A percentile compares a stretch with the other conserved stretches of the same genome.
Evolutionary conservation across 2,113 vertebrate species (phyloP).

Genomic region (Muntiacus muntjak): DNA sequence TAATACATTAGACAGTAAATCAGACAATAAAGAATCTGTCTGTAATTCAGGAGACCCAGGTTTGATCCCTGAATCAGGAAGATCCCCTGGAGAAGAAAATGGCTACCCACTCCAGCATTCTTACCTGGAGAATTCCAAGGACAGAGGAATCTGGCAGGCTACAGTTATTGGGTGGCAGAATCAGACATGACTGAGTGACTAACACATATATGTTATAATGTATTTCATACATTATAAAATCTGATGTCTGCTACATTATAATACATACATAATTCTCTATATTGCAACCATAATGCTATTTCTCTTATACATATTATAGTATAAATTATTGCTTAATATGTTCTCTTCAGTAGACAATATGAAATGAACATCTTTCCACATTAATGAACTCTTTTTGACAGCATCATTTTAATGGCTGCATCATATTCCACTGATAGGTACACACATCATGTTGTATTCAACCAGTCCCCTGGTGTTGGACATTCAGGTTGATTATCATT

Average conservation of each 20-base stretch:
- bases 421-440: background rate
- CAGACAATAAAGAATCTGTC: background rate
- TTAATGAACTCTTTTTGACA: background rate
- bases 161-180: background rate
- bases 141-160: background rate
- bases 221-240: background rate
- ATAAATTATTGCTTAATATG: background rate
- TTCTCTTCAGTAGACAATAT: background rate
- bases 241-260: background rate
- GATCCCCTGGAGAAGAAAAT: background rate
- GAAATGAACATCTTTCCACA: background rate
- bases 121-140: background rate
- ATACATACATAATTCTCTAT: background rate
- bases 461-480: background rate
- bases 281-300: background rate
- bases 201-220: background rate
- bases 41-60: background rate
- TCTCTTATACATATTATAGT: background rate
- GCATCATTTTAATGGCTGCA: background rate
- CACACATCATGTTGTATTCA: background rate
- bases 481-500: slow-evolving; percentile 24
- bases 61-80: background rate
- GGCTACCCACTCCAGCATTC: background rate
- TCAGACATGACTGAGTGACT: background rate
- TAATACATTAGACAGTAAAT: background rate